Percentiles rank a stretch among this genome's conserved stretches.
Conservation (phyloP, 2,113 vertebrate species). For the Hippopotamus amphibius region DNA sequence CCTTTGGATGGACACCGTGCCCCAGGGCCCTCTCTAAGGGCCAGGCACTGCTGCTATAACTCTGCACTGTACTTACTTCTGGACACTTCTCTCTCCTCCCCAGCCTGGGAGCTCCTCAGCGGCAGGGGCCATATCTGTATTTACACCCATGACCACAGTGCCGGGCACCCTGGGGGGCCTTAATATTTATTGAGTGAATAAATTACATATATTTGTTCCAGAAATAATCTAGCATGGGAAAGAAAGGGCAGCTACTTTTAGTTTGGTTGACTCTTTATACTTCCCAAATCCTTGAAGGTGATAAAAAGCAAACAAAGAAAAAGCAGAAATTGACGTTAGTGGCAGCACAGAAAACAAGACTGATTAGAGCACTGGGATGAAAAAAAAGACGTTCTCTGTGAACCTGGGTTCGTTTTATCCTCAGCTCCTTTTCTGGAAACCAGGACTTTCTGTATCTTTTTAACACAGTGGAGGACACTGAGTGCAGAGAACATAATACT, state of each 20-base stretch:
- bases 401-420: background rate
- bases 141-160: background rate
- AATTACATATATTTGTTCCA: background rate
- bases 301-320: slow-evolving; percentile 51
- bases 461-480: background rate
- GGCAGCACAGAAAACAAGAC: background rate
- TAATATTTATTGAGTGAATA: background rate
- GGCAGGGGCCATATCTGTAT: background rate
- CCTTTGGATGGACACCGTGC: background rate
- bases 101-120: background rate
- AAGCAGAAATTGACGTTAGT: background rate
- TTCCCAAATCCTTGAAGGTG: slow-evolving; percentile 59
- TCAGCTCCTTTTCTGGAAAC: slow-evolving; percentile 32
- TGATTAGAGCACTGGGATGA: background rate
- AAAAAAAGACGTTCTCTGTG: background rate
- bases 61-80: background rate
- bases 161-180: background rate
- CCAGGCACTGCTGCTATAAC: background rate
- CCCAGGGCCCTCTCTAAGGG: rapidly evolving
- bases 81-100: background rate
- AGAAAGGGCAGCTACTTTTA: background rate
- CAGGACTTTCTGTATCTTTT: slow-evolving; percentile 61
- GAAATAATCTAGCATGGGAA: slow-evolving; percentile 8
- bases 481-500: slow-evolving; percentile 37
- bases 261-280: slow-evolving; percentile 46